These are phyloP conservation scores for Aspidoscelis tigris DNA, from an alignment of 2,113 vertebrate genomes.

Conservation along the genomic window DNA sequence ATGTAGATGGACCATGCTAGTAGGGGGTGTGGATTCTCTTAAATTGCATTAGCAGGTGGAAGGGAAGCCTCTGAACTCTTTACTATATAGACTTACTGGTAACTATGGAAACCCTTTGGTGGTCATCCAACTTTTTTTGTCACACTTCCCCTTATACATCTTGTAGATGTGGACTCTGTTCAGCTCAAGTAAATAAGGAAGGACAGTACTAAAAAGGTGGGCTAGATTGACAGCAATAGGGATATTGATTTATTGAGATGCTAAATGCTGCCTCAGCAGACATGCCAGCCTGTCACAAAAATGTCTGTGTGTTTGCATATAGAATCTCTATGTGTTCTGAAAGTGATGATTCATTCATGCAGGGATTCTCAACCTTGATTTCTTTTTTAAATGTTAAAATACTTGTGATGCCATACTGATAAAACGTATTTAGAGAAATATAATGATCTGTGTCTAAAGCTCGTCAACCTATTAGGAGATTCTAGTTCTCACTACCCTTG, in stretches of 20 bases:
- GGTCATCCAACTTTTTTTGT: background rate
- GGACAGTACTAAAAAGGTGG: background rate
- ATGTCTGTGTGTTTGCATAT: constrained; percentile 47
- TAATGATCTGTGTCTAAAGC: background rate
- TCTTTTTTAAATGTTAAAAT: background rate
- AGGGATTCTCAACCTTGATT: constrained; percentile 15
- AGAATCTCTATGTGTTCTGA: constrained; percentile 52
- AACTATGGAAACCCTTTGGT: background rate
- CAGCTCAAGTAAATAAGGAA: background rate
- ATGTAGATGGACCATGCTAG: no score
- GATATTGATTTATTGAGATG: background rate
- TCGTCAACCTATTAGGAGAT: no score
- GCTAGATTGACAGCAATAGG: constrained; percentile 1
- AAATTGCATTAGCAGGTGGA: no score
- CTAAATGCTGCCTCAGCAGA: background rate
- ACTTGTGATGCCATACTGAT: background rate
- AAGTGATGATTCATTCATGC: constrained; percentile 51
- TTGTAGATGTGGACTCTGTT: background rate
- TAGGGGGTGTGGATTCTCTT: no score
- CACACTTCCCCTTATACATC: background rate
- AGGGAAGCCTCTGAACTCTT: no score
- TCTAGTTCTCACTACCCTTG: no score
- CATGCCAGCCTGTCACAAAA: constrained; percentile 41
- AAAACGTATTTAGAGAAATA: background rate
- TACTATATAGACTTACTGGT: no score